These are phyloP conservation scores for Leistus spinibarbis DNA, from an alignment of 2,888 invertebrate species.

Conservation along the genomic window DNA sequence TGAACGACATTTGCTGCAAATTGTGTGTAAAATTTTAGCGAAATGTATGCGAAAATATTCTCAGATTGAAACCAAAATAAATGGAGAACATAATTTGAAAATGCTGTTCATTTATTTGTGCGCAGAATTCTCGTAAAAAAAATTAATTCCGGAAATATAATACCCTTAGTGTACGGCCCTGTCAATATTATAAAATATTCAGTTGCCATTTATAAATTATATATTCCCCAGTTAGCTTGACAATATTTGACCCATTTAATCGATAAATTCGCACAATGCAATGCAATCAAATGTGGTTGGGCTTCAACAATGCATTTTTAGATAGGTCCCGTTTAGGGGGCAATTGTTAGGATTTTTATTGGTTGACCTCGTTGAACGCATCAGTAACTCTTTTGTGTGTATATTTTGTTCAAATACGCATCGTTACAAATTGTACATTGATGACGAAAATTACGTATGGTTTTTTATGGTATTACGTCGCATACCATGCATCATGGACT, in stretches of 20 bases:
- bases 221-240: not conserved
- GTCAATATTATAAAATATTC: too few species aligned
- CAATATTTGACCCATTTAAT: not conserved
- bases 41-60: slow-evolving; percentile 1
- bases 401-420: not conserved
- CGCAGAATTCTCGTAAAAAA: too few species aligned
- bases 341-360: slow-evolving; percentile 33
- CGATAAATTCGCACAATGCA: slow-evolving; percentile 10
- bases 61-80: too few species aligned
- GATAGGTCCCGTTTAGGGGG: slow-evolving; percentile 10
- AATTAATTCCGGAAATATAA: too few species aligned
- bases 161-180: too few species aligned
- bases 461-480: not conserved
- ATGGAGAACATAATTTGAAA: too few species aligned
- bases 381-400: slow-evolving; percentile 33
- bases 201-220: not conserved
- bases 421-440: not conserved
- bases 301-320: slow-evolving; percentile 13
- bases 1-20: not conserved
- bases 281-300: not conserved
- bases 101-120: too few species aligned
- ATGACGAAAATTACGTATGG: not conserved
- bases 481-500: not conserved
- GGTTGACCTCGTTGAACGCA: slow-evolving; percentile 39
- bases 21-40: not conserved